Base-by-base conservation (phyloP, 2,888 invertebrate species). In the Antheraea assamensis region DNA sequence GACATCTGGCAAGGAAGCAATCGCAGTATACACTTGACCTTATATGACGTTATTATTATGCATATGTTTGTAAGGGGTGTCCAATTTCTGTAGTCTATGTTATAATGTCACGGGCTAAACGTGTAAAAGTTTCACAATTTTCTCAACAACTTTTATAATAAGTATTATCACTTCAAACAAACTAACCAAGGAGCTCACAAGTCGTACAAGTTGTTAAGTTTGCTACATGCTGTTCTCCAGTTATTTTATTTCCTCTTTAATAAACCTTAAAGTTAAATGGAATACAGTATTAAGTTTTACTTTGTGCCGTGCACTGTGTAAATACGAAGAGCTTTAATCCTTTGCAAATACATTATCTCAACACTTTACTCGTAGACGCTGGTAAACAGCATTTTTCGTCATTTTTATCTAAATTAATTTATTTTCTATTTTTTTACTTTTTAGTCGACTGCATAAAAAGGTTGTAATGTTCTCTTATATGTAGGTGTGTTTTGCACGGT, bases 261-360 rank as follows among this genome's bases (percentile, higher is more conserved):
- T 68, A 68, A 68, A 64, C 27, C 30, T 64, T 30, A 30, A 68
- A 68, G 31, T 68, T 35, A 68, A 68, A 68, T 68, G 66, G 66
- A 35, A 68, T 35, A 68, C 66, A 19, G 66, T 35, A 27, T 61
- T 61, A 31, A 35, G 66, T 68, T 35, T 68, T 68, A 31, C 66
- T 35, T 35, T 68, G 19, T 35, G 66, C 19, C 21, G 35, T 68
- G 66, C 61, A 61, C 61, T 24, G 66, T 21, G 66, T 68, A 35
- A 31, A 68, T 35, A 35, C 30, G 35, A 68, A 68, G 35, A 68
- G 31, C 66, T 68, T n/a, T 17, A 35, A 68, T 3, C 21, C 21
- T n/a, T 68, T 31, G 35, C 66, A 21, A 68, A 35, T 35, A 68
- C 66, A 35, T 68, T 68, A 68, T 68, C 35, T 35, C 13, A 2